Base-by-base conservation (phyloP, 2,113 vertebrate genomes). In the Chamaetylas fuelleborni region DNA sequence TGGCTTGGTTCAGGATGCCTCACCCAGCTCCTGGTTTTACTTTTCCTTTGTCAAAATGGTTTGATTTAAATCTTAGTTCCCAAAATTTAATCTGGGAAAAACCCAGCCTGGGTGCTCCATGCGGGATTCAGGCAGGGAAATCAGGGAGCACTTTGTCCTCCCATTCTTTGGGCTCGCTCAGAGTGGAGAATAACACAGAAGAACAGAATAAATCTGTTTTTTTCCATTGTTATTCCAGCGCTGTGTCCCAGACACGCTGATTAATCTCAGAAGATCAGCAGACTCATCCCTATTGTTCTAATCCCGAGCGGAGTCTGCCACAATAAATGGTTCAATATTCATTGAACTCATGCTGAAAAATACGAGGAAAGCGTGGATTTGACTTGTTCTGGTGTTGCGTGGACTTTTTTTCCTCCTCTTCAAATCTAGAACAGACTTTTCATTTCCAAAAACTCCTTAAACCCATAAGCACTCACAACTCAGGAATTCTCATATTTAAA, bases 401-500 rank as follows among this genome's bases (percentile, higher is more conserved):
- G 54, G 42, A 4, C 12, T 57, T 36, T 43, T 71, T 50, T 43
- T 17, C 31, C 25, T 45, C 6, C 8, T 47, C 45, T 83, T 61
- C 69, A 62, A 38, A 51, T 42, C 34, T 20, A 28, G 42, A 54
- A 14, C 11, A 8, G 9, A 6, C 4, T 54, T n/a, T 19, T 34
- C 34, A 4, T 57, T 72, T 33, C 17, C 28, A 11, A 33, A 81
- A 56, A 9, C 2, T 2, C 38, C 3, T 0, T 9, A 12, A 82
- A 54, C n/a, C 1, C 17, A 24, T 25, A 33, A 34, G 45, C 18
- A 3, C 34, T 50, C n/a, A 8, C 36, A 64, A 19, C 29, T 50
- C 29, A 18, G n/a, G 54, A 74, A 38, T 71, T 61, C 58, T 13
- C 1, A 0, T 2, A 1, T 36, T 65, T n/a, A 14, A 4, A 51